These are phyloP conservation scores for Neodiprion virginianus DNA, from an alignment of 1,140 invertebrate species.

Conservation along the genomic window DNA sequence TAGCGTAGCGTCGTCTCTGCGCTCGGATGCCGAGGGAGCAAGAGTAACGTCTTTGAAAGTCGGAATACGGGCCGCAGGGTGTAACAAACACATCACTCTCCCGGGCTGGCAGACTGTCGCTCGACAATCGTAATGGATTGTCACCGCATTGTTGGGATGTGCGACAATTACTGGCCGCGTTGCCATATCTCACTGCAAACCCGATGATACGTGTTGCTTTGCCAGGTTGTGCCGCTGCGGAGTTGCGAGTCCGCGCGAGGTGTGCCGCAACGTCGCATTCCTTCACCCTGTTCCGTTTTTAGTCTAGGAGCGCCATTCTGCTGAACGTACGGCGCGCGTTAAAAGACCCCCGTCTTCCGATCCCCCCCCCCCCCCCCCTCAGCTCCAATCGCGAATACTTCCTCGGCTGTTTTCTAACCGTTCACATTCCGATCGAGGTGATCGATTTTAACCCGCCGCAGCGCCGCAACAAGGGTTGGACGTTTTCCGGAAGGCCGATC, in stretches of 20 bases:
- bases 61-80: background rate
- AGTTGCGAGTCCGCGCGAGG: constrained; percentile 36
- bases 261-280: constrained; percentile 57
- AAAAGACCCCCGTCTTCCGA: constrained; percentile 29
- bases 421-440: constrained; percentile 37
- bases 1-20: no score
- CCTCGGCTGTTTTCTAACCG: constrained; percentile 38
- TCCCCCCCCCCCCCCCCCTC: background rate
- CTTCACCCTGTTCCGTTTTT: constrained; percentile 58
- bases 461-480: constrained; percentile 5
- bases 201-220: constrained; percentile 27
- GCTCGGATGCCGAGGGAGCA: no score
- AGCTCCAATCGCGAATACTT: background rate
- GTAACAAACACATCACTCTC: constrained; percentile 7
- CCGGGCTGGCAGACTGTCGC: constrained; percentile 15
- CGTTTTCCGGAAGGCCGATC: background rate
- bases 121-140: constrained; percentile 35
- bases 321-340: constrained; percentile 54
- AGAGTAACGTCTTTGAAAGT: no score
- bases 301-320: constrained; percentile 58
- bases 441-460: constrained; percentile 29
- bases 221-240: constrained; percentile 20
- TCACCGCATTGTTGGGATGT: constrained; percentile 51
- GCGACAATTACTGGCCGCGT: constrained; percentile 54
- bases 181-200: constrained; percentile 52